Evolutionary conservation across 2,113 vertebrate genomes (phyloP), one percentile per base, ranked within the genome.

Genomic region (Leptobrachium leishanense): DNA sequence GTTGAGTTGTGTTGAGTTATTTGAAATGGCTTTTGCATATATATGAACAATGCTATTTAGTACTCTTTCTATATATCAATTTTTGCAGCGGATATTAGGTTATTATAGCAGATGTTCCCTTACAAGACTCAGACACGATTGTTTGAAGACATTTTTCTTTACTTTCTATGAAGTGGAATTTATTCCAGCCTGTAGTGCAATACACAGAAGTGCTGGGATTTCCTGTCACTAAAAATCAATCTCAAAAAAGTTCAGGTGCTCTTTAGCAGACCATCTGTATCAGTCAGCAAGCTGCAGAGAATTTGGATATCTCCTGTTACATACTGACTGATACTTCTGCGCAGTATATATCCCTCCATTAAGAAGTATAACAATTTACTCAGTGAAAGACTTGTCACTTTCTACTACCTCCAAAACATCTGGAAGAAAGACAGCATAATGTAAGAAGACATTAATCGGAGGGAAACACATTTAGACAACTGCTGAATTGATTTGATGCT

Each of bases 401-500:
- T 8, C 62, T 66, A 5, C 39, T 71, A 66, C 20, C 46, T 72
- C 53, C 44, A 57, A 74, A 81, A 74, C 72, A 81, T 81, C 71
- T 81, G 70, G 63, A 74, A 54, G 42, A 67, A 74, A 50, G 57
- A 39, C 65, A 8, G 39, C 10, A n/a, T 31, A 68, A 62, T 55
- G 71, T 44, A 74, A 68, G 42, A 42, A 59, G 77, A 62, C 42
- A 68, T 68, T 80, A 74, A 74, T 46, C 68, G 42, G 53, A 81
- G 68, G 78, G 68, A 74, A 67, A 67, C 63, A 74, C 62, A 31
- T 62, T 68, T 42, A 81, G 31, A 68, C 78, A 81, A 70, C 64
- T 74, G 72, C n/a, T 68, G 42, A 57, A 53, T 74, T 81, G 50
- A 74, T 68, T 74, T 74, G 20, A 74, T 74, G 74, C 72, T 74